A percentile compares a stretch with the other conserved stretches of the same genome.
Conservation (phyloP, 2,797 vertebrate species). For the Microctenopoma lineatum region DNA sequence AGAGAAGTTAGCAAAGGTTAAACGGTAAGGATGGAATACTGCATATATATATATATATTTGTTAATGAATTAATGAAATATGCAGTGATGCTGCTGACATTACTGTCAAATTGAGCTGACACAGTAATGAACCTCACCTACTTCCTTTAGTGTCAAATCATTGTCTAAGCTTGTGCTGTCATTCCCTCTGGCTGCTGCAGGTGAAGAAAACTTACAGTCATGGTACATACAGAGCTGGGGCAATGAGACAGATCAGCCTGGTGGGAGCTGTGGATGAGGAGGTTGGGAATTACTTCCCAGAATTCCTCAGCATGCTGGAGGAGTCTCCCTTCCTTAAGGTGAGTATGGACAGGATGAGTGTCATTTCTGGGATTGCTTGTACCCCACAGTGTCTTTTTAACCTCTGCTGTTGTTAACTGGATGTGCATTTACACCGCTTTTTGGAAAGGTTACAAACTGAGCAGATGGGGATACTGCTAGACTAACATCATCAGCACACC, state of each 20-base stretch:
- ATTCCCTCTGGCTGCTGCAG: slow-evolving; percentile 74
- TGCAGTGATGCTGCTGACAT: no score
- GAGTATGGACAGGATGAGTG: slow-evolving; percentile 65
- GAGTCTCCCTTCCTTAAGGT: slow-evolving; percentile 97
- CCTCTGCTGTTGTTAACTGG: neutral
- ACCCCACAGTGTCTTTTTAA: neutral
- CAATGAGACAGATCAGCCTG: slow-evolving; percentile 98
- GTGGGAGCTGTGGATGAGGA: slow-evolving; percentile 99
- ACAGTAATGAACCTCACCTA: neutral
- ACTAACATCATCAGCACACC: slow-evolving; percentile 18
- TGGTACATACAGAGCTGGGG: slow-evolving; percentile 96
- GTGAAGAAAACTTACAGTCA: slow-evolving; percentile 98
- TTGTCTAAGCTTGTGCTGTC: neutral
- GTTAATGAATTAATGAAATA: no score
- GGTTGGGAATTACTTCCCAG: slow-evolving; percentile 97
- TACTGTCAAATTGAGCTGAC: neutral
- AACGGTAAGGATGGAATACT: neutral
- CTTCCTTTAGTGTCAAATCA: neutral
- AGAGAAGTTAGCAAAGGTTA: neutral
- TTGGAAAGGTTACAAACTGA: slow-evolving; percentile 20
- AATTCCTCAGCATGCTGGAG: slow-evolving; percentile 95
- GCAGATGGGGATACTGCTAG: slow-evolving; percentile 18
- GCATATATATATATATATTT: no score
- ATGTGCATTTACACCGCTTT: slow-evolving; percentile 14
- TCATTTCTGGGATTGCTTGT: neutral